Evolutionary conservation across 1,140 invertebrate species (phyloP), one percentile per base, ranked within the genome.

Genomic region (Arctopsyche grandis): DNA sequence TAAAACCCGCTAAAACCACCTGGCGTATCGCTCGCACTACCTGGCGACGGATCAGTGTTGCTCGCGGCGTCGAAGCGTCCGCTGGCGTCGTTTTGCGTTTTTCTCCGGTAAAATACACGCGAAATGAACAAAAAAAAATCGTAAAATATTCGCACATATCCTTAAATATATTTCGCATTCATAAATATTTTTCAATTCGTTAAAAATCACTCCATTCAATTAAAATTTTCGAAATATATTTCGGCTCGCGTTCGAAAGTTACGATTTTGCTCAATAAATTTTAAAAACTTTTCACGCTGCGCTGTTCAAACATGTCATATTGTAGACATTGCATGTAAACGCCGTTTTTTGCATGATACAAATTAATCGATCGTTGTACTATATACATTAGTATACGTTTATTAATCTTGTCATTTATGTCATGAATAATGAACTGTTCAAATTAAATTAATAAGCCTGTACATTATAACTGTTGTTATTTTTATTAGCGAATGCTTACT

Each of bases 1-100:
- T 74, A 74, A 38, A 74, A 24, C 44, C 24, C 58, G 60, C 74
- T 75, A 58, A 66, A 76, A 76, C 58, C 74, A 76, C 74, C 74
- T 76, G 74, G 71, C 71, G 48, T 66, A 56, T 74, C 71, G 46
- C 71, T 56, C 5, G 38, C 43, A 5, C 12, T 71, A 44, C 14
- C 69, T 71, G 38, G 24, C 43, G 24, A n/a, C 70, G 38, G 58
- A 76, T 76, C 74, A 76, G 74, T 76, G 22, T 24, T 43, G 58
- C 21, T 52, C 74, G 74, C 26, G 26, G 26, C 74, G 52, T 76
- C 16, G 74, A 29, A 7, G 52, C 24, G 74, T 63, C 16, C 71
- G 21, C 3, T 22, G 14, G 38, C 69, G 38, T 19, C 69, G 38
- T 46, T 16, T 24, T 66, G 24, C 56, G 21, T 21, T 66, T 66